A percentile compares a stretch with the other conserved stretches of the same genome.
Evolutionary conservation across 2,888 invertebrate genomes (phyloP).

Genomic region (Synanthedon vespiformis): DNA sequence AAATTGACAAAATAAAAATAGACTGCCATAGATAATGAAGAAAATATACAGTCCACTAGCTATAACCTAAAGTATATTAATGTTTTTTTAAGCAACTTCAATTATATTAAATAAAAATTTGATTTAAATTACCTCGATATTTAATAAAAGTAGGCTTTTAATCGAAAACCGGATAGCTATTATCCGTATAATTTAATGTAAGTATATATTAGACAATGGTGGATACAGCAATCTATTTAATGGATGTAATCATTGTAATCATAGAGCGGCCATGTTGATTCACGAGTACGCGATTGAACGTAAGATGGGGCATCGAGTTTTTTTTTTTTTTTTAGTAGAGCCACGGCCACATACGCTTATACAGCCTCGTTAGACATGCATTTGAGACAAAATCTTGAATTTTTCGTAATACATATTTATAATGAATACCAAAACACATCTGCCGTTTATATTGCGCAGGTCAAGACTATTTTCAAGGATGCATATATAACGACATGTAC

Average conservation of each 20-base stretch:
- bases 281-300: constrained; percentile 1
- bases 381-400: constrained; percentile 13
- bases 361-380: constrained; percentile 9
- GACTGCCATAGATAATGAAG: no score
- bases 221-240: constrained; percentile 19
- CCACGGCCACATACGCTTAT: constrained; percentile 1
- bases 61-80: no score
- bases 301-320: constrained; percentile 1
- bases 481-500: neutral
- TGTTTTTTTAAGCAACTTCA: no score
- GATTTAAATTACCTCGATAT: neutral
- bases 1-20: no score
- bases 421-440: constrained; percentile 23
- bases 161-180: neutral
- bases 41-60: no score
- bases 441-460: no score
- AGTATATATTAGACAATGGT: constrained; percentile 10
- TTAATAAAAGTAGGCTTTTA: neutral
- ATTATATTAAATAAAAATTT: neutral
- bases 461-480: no score
- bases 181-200: constrained; percentile 1
- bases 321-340: constrained; percentile 4
- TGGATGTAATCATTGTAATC: constrained; percentile 14
- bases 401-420: constrained; percentile 24
- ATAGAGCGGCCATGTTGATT: constrained; percentile 11